These are phyloP conservation scores for Allobates femoralis DNA, from an alignment of 2,797 vertebrate species.

Conservation along the genomic window DNA sequence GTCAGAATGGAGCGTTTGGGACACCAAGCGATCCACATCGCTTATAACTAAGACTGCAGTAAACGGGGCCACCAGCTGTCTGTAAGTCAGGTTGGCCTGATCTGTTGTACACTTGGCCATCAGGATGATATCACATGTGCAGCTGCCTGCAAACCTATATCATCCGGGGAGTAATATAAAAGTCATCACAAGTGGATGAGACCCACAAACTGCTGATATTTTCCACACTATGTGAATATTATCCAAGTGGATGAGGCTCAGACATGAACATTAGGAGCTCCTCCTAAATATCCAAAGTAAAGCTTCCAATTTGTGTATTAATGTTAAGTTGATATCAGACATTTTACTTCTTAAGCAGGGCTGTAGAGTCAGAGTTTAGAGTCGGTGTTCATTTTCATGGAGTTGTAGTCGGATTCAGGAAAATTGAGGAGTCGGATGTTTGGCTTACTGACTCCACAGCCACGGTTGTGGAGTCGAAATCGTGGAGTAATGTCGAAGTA, in stretches of 20 bases:
- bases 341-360: too few relatives aligned
- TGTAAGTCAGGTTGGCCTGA: neutral
- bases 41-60: neutral
- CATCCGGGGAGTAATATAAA: neutral
- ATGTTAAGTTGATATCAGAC: too few relatives aligned
- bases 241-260: neutral
- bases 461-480: too few relatives aligned
- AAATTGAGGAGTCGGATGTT: too few relatives aligned
- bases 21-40: neutral
- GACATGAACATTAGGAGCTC: neutral
- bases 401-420: too few relatives aligned
- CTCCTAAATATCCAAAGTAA: neutral
- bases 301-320: neutral
- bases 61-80: neutral
- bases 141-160: slow-evolving; percentile 14
- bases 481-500: too few relatives aligned
- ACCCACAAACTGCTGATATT: neutral
- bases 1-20: neutral
- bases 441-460: too few relatives aligned
- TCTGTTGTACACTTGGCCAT: neutral
- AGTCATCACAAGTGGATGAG: neutral
- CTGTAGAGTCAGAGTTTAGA: too few relatives aligned
- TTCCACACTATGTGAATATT: neutral
- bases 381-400: too few relatives aligned
- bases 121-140: neutral